Evolutionary conservation across 2,113 vertebrate species (phyloP), one percentile per base, ranked within the genome.

Genomic region (Mellivora capensis): DNA sequence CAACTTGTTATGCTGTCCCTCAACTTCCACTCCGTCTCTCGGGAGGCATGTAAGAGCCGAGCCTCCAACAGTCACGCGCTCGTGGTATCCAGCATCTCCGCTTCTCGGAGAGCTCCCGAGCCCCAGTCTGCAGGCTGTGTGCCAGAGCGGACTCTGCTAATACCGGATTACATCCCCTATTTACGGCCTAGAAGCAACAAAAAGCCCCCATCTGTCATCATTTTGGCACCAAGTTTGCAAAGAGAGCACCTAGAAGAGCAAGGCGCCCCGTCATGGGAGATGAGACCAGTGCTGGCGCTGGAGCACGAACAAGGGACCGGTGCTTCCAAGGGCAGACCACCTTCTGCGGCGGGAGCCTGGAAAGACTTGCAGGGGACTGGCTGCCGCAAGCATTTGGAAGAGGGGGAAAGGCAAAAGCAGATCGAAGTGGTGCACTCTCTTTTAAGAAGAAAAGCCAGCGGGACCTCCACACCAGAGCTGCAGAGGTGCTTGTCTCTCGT

Each of bases 191-290:
- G 47, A 69, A 84, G 62, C 3, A 83, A 79, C 37, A 81, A 83
- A 52, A 91, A 97, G 1, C 85, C 44, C 21, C 25, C 34, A 81
- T 88, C 90, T 79, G 93, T 47, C 27, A 71, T 39, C 67, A 42
- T 57, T 34, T 86, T 47, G 71, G 91, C 17, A 29, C 7, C 74
- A 85, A 81, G 42, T 87, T 23, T 72, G 95, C 18, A 54, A 57
- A 86, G 77, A 94, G 90, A 96, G 80, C 69, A 49, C 67, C 97
- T 79, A 85, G 77, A 77, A 97, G 83, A 93, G 77, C 77, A 71
- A 5, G 12, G 25, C 11, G 94, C 61, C 34, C 81, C 0, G 54
- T 76, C 18, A 93, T 47, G n/a, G 93, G 93, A 94, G 91, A 20
- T 39, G 6, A 0, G 2, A 25, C 67, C 31, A 49, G n/a, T 6